Conservation (phyloP, 2,797 vertebrate genomes). For the Heteromormyrus szaboi region DNA sequence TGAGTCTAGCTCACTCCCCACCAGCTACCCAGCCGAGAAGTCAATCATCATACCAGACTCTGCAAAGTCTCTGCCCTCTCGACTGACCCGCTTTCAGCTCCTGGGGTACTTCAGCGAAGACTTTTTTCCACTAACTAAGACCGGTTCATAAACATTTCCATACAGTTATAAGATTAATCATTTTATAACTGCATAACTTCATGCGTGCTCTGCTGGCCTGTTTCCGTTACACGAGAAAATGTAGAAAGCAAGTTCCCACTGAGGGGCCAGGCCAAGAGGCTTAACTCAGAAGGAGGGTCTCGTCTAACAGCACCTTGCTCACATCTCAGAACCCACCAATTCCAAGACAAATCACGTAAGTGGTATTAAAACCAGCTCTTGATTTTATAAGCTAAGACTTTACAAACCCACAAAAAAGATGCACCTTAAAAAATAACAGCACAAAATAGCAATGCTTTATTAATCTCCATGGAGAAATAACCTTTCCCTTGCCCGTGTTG, state of each 20-base stretch:
- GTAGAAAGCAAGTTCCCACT: not conserved
- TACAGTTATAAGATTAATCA: not conserved
- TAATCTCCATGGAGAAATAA: not conserved
- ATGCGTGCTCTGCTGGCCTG: not conserved
- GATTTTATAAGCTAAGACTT: not conserved
- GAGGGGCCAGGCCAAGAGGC: not conserved
- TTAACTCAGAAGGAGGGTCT: not conserved
- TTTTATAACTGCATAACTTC: not conserved
- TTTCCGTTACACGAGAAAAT: not conserved
- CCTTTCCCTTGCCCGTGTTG: not conserved
- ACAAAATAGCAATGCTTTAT: not conserved
- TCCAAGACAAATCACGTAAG: not conserved
- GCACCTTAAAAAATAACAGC: not conserved
- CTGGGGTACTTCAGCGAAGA: not conserved
- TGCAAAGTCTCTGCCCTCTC: not conserved
- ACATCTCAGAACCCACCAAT: not conserved
- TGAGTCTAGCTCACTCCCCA: not conserved
- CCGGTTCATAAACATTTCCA: not conserved
- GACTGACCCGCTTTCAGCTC: not conserved
- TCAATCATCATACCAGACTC: not conserved
- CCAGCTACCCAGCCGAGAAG: not conserved
- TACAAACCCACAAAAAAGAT: not conserved
- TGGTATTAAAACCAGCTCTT: not conserved
- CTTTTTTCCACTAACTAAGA: not conserved
- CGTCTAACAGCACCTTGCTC: not conserved